Conservation (phyloP, 2,113 vertebrate species). For the Cyphomyrus discorhynchus region DNA sequence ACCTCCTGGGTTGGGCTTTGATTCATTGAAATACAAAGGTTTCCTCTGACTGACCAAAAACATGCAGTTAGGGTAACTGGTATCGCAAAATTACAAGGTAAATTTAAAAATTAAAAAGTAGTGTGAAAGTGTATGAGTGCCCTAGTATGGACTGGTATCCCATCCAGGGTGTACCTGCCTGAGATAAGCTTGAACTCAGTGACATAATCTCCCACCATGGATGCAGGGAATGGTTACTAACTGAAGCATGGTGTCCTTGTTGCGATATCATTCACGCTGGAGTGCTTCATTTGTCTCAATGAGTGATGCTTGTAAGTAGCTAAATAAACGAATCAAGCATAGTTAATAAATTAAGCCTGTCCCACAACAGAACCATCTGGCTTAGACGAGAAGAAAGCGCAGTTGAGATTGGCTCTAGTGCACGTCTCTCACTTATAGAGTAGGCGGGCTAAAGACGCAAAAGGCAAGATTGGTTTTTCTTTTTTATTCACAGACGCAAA, state of each 20-base stretch:
- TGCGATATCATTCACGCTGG: not conserved
- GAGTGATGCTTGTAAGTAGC: not conserved
- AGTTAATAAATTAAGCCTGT: not conserved
- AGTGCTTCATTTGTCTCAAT: not conserved
- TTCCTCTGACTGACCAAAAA: not conserved
- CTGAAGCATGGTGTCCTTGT: not conserved
- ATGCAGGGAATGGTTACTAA: not conserved
- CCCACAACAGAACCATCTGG: not conserved
- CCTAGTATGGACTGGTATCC: not conserved
- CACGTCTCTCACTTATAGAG: constrained; percentile 11
- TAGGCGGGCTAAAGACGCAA: constrained; percentile 7
- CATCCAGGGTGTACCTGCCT: not conserved
- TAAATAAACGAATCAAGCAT: not conserved
- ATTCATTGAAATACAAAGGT: not conserved
- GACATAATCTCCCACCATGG: not conserved
- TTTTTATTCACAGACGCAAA: not conserved
- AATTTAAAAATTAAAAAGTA: not conserved
- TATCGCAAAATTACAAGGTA: not conserved
- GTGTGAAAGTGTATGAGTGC: not conserved
- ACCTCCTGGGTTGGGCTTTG: not conserved
- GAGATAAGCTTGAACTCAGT: not conserved
- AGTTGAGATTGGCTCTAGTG: constrained; percentile 6
- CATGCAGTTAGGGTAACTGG: not conserved
- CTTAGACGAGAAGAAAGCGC: not conserved
- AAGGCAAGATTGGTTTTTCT: not conserved